A percentile compares a stretch with the other conserved stretches of the same genome.
These are phyloP conservation scores for Lasioglossum morio DNA, from an alignment of 2,888 invertebrate genomes.

Conservation along the genomic window DNA sequence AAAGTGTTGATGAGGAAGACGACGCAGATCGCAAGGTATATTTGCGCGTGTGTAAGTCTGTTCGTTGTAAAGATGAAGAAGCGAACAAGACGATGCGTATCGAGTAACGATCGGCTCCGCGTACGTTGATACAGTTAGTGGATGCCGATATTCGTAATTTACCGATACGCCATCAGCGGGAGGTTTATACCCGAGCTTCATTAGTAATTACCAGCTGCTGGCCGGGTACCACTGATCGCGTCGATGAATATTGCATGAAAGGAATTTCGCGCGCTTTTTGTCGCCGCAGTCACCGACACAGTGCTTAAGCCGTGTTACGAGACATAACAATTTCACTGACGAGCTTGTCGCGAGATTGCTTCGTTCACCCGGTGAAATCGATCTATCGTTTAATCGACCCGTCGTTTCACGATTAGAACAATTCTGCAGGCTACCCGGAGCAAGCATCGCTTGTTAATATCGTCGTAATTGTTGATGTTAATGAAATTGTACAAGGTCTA, in stretches of 20 bases:
- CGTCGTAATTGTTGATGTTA: background rate
- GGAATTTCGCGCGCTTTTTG: constrained; percentile 53
- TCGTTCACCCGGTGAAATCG: constrained; percentile 18
- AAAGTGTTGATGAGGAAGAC: background rate
- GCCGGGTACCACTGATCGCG: constrained; percentile 55
- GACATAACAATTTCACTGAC: constrained; percentile 15
- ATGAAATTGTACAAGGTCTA: background rate
- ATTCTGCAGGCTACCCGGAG: background rate
- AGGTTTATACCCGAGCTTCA: constrained; percentile 53
- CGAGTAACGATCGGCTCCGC: constrained; percentile 57
- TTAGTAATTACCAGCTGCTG: constrained; percentile 69
- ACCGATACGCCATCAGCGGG: constrained; percentile 51
- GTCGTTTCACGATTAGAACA: constrained; percentile 15
- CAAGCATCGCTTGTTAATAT: background rate
- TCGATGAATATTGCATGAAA: constrained; percentile 75
- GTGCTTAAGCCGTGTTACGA: background rate
- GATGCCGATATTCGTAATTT: constrained; percentile 62
- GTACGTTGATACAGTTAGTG: constrained; percentile 60
- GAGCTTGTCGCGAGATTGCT: constrained; percentile 17
- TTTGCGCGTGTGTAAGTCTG: background rate
- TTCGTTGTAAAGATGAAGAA: background rate
- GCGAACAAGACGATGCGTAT: constrained; percentile 29
- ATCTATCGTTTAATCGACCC: background rate
- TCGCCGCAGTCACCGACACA: background rate
- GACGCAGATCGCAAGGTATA: background rate